Percentiles rank a stretch among this genome's conserved stretches.
These are phyloP conservation scores for Tyrannus savana DNA, from an alignment of 2,113 vertebrate species.

Conservation along the genomic window DNA sequence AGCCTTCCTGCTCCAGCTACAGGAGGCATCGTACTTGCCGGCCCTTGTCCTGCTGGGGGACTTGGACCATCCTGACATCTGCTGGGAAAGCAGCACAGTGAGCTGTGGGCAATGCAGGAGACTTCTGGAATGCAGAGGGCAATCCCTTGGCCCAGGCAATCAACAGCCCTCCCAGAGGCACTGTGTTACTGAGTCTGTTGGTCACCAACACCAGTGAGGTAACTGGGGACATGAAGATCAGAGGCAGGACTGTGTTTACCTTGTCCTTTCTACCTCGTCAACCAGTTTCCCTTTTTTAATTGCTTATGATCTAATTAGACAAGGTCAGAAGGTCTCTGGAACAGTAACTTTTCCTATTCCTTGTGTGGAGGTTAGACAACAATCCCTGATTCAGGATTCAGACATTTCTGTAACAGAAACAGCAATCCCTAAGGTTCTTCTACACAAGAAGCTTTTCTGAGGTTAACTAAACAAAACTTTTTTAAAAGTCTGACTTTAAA, in stretches of 20 bases:
- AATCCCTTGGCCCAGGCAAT: not conserved
- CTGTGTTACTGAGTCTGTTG: not conserved
- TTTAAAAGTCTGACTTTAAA: not conserved
- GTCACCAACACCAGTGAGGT: not conserved
- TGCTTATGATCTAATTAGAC: not conserved
- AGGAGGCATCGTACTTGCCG: not conserved
- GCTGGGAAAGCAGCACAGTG: not conserved
- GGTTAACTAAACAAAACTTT: not conserved
- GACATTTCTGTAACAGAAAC: not conserved
- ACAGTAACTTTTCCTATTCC: not conserved
- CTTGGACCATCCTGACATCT: not conserved
- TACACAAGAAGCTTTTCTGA: not conserved
- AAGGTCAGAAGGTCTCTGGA: not conserved
- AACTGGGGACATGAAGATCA: not conserved
- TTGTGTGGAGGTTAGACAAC: not conserved
- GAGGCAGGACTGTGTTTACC: not conserved
- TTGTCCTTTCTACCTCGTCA: not conserved
- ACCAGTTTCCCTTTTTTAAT: not conserved
- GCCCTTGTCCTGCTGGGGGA: not conserved
- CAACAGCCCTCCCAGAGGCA: not conserved
- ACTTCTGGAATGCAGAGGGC: not conserved
- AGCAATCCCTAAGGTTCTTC: not conserved
- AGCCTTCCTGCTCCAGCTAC: not conserved
- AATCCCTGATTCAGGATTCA: not conserved
- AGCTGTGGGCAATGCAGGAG: not conserved